These are phyloP conservation scores for Coregonus suidteri DNA, from an alignment of 2,797 vertebrate species.

Conservation along the genomic window DNA sequence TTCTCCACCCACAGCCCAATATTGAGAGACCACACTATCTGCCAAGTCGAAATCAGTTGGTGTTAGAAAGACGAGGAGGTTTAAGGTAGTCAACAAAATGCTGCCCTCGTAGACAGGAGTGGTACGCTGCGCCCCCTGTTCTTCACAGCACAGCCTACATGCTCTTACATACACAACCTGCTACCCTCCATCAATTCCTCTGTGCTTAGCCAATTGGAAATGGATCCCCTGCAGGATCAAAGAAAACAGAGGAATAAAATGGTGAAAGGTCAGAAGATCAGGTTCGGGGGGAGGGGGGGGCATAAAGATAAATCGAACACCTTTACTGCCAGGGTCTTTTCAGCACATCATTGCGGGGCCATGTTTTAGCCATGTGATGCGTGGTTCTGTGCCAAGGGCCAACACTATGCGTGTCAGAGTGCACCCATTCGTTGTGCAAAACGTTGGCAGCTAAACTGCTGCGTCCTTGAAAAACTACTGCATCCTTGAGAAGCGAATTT, in stretches of 20 bases:
- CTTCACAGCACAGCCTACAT: slow-evolving; percentile 4
- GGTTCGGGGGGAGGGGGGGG: slow-evolving; percentile 55
- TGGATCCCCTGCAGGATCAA: slow-evolving; percentile 62
- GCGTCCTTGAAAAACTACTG: slow-evolving; percentile 30
- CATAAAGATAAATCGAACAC: slow-evolving; percentile 63
- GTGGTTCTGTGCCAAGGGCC: slow-evolving; percentile 24
- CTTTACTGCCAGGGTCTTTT: slow-evolving; percentile 67
- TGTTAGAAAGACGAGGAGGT: background rate
- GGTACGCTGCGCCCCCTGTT: background rate
- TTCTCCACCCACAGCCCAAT: background rate
- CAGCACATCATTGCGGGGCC: slow-evolving; percentile 58
- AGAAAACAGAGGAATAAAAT: slow-evolving; percentile 72
- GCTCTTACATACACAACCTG: slow-evolving; percentile 21
- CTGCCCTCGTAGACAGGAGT: background rate
- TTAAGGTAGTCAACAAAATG: background rate
- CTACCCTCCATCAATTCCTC: slow-evolving; percentile 15
- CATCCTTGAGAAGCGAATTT: slow-evolving; percentile 32
- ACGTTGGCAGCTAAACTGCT: slow-evolving; percentile 42
- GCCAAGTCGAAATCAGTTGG: background rate
- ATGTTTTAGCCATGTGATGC: slow-evolving; percentile 45
- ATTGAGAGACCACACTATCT: background rate
- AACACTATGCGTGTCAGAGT: slow-evolving; percentile 49
- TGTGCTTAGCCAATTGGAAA: slow-evolving; percentile 55
- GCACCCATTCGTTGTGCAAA: slow-evolving; percentile 42
- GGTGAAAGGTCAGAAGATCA: slow-evolving; percentile 69